A percentile compares a stretch with the other conserved stretches of the same genome.
These are phyloP conservation scores for Lophura nycthemera DNA, from an alignment of 2,113 vertebrate species.

Conservation along the genomic window DNA sequence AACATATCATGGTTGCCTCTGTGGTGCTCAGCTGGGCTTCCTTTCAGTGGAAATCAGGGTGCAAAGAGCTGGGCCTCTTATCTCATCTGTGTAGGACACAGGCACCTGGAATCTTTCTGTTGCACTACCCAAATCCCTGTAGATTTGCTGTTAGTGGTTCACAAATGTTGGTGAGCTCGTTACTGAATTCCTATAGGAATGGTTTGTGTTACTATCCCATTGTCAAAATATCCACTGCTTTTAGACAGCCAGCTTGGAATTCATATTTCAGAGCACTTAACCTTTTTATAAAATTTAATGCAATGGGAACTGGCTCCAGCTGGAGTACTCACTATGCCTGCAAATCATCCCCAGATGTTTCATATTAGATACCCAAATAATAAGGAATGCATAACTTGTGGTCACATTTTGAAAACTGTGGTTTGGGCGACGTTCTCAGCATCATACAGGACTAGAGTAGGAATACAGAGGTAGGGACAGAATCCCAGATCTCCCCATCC, in stretches of 20 bases:
- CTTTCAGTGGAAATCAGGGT: not conserved
- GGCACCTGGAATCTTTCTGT: not conserved
- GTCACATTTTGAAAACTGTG: not conserved
- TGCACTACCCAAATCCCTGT: not conserved
- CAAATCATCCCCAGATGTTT: conserved; percentile 12
- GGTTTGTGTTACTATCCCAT: not conserved
- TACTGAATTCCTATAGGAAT: not conserved
- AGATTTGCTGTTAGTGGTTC: not conserved
- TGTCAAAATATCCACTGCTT: not conserved
- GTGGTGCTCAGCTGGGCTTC: not conserved
- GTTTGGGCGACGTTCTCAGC: conserved; percentile 5
- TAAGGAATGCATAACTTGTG: not conserved
- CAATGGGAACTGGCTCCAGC: not conserved
- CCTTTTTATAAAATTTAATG: not conserved
- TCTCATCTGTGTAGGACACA: not conserved
- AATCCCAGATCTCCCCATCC: not conserved
- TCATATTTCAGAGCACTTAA: not conserved
- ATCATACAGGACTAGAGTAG: not conserved
- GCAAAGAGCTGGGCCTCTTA: not conserved
- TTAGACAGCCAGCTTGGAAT: not conserved
- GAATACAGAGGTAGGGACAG: not conserved
- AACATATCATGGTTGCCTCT: not conserved
- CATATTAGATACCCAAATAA: conserved; percentile 16
- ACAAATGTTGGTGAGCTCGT: not conserved
- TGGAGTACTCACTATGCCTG: not conserved